Evolutionary conservation across 2,797 vertebrate genomes (phyloP).

Genomic region (Tapera naevia): DNA sequence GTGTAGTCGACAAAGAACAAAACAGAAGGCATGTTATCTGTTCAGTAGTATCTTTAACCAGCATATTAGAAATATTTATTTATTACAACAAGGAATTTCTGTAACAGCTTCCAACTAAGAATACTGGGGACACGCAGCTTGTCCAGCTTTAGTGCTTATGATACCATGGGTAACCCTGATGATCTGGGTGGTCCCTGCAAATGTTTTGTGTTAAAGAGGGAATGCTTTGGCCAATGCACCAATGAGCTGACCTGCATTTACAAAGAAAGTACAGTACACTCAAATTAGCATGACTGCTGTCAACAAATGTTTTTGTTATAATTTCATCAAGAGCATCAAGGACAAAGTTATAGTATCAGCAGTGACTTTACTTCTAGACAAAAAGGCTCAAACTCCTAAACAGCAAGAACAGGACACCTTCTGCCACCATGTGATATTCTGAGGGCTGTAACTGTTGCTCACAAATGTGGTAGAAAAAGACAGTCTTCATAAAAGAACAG

Average conservation of each 20-base stretch:
- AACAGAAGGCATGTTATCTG: neutral
- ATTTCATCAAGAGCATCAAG: neutral
- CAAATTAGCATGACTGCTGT: neutral
- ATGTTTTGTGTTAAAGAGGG: neutral
- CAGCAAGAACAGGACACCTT: neutral
- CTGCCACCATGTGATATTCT: neutral
- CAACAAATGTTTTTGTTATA: neutral
- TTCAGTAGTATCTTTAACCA: neutral
- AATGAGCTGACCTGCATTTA: neutral
- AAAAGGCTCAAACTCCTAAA: neutral
- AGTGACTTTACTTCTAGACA: neutral
- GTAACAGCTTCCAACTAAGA: neutral
- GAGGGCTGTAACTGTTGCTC: neutral
- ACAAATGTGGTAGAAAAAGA: neutral
- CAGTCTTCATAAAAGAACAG: neutral
- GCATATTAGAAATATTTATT: neutral
- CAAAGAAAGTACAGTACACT: neutral
- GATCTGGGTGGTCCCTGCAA: neutral
- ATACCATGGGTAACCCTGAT: neutral
- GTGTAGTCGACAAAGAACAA: neutral
- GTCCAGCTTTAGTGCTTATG: fast-evolving
- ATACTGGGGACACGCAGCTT: neutral
- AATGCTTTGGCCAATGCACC: neutral
- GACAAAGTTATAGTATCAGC: neutral
- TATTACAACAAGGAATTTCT: neutral